Percentiles rank a stretch among this genome's conserved stretches.
These are phyloP conservation scores for Solea solea DNA, from an alignment of 2,113 vertebrate genomes.

Conservation along the genomic window DNA sequence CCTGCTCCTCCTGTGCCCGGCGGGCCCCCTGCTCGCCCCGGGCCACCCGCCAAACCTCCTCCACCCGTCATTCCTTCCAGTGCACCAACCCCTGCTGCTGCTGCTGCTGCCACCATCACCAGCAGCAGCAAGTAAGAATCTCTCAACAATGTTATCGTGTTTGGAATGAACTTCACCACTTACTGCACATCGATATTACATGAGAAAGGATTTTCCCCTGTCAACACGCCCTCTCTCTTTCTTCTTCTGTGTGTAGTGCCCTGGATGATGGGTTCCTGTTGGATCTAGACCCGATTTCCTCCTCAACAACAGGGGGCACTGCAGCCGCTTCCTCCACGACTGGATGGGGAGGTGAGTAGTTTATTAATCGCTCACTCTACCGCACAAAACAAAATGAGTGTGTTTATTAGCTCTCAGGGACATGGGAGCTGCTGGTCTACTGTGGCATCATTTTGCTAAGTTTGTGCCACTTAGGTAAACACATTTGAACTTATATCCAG, in stretches of 20 bases:
- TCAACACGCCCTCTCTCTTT: background rate
- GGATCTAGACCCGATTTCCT: constrained; percentile 77
- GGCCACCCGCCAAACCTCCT: constrained; percentile 67
- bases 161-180: constrained; percentile 2
- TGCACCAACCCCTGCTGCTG: constrained; percentile 24
- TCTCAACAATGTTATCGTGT: constrained; percentile 4
- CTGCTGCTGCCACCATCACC: background rate
- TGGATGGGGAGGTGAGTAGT: constrained; percentile 76
- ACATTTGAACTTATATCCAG: no score
- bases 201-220: background rate
- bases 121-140: constrained; percentile 63
- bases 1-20: constrained; percentile 24
- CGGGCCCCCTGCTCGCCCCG: constrained; percentile 72
- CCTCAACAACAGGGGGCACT: constrained; percentile 58
- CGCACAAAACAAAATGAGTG: no score
- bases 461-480: no score
- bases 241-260: constrained; percentile 50
- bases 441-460: no score
- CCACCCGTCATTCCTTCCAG: constrained; percentile 65
- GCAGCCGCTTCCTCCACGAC: constrained; percentile 58
- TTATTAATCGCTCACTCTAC: no score
- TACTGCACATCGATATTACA: background rate
- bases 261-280: constrained; percentile 76
- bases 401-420: no score
- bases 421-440: no score